Base-by-base conservation (phyloP, 2,888 invertebrate genomes). In the Aphodius sticticus region DNA sequence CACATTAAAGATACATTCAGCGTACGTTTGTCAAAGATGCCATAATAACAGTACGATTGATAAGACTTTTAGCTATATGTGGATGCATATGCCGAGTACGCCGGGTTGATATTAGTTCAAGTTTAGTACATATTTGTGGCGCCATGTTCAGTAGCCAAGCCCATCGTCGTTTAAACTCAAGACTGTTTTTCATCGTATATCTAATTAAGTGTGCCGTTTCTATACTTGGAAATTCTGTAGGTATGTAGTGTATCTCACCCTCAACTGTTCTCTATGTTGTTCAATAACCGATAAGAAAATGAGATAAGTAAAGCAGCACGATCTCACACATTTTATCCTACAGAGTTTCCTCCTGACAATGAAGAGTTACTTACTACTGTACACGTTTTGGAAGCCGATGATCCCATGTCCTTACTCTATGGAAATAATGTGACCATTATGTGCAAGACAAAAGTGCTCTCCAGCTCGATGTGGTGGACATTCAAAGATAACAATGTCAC, bases 381-480 rank as follows among this genome's bases (percentile, higher is more conserved):
- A 77, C 86, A 88, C 85, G 88, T 89, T 74, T 83, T 88, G 77
- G 86, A 87, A 82, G 84, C 86, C 80, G 85, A 87, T 81, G 82
- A 84, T 38, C 86, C 87, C n/a, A 83, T 83, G 72, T 84, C 86
- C 80, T 85, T 89, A 81, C 87, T 88, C 37, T 85, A 90, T 81
- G 91, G 91, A 70, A 87, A 87, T 82, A 91, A 92, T 86, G 86
- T 90, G 74, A 90, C 92, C 16, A 86, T 93, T 53, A 89, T 89
- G 82, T 93, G 93, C 84, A 90, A 89, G 83, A 90, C 92, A 9
- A 88, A 88, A 82, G 89, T 90, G 83, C 88, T 90, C 74, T 87
- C 88, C 69, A 90, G 91, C 83, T 88, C 89, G 70, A 90, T 92
- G 82, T 91, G 91, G 90, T 94, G 94, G 94, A 91, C 89, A 70